Evolutionary conservation across 2,113 vertebrate genomes (phyloP).

Genomic region (Pseudonaja textilis): DNA sequence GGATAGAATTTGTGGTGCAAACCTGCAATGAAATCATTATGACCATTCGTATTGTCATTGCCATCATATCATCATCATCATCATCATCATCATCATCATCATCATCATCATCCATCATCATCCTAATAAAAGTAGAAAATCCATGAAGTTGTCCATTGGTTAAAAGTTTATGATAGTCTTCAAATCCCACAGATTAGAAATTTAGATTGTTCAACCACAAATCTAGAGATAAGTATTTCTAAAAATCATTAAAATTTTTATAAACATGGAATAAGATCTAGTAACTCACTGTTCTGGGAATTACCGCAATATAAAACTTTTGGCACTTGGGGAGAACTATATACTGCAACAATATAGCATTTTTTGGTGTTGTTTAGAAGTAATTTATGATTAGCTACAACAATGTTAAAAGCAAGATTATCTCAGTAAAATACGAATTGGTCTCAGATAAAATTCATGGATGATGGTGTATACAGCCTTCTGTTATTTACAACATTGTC

Average conservation of each 20-base stretch:
- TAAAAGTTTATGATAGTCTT: not conserved
- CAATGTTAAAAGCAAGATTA: not conserved
- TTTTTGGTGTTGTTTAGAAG: conserved; percentile 8
- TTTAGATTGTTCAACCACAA: not conserved
- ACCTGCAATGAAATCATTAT: not conserved
- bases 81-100: not conserved
- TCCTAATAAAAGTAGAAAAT: not conserved
- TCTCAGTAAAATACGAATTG: not conserved
- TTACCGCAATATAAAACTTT: conserved; percentile 2
- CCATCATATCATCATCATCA: no score
- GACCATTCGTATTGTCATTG: not conserved
- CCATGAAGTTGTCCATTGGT: not conserved
- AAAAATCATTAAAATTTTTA: not conserved
- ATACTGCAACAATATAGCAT: not conserved
- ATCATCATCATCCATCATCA: not conserved
- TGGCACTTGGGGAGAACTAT: not conserved
- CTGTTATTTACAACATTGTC: not conserved
- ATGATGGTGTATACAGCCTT: not conserved
- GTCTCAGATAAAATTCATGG: conserved; percentile 1
- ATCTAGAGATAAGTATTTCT: not conserved
- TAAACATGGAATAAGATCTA: not conserved
- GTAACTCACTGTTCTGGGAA: not conserved
- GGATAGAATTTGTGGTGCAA: not conserved
- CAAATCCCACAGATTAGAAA: not conserved
- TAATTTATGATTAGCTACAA: not conserved